Percentiles rank a stretch among this genome's conserved stretches.
Evolutionary conservation across 2,113 vertebrate species (phyloP).

Genomic region (Epinephelus lanceolatus): DNA sequence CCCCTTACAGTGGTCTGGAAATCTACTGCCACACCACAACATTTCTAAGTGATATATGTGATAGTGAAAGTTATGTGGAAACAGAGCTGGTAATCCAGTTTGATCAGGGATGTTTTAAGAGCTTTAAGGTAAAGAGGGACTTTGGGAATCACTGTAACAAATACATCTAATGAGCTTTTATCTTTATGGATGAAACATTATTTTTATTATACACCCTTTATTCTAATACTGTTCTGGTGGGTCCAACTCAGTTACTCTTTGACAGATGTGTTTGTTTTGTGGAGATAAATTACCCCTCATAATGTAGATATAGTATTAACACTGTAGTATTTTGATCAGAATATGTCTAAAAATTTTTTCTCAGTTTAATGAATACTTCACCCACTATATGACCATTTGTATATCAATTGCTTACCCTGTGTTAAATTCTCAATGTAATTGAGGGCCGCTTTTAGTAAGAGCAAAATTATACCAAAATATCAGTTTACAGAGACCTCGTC

Average conservation of each 20-base stretch:
- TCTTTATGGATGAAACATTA: not conserved
- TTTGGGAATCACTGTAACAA: not conserved
- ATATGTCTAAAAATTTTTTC: not conserved
- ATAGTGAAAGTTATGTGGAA: not conserved
- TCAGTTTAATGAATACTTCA: not conserved
- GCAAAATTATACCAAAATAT: too few relatives aligned
- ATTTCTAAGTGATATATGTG: not conserved
- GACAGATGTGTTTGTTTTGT: not conserved
- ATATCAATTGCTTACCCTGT: too few relatives aligned
- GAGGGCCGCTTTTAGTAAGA: too few relatives aligned
- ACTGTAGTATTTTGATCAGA: conserved; percentile 1
- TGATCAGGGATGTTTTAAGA: not conserved
- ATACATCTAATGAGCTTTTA: not conserved
- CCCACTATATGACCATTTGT: too few relatives aligned
- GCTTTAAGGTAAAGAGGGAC: not conserved
- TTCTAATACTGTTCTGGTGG: not conserved
- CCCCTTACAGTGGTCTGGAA: not conserved
- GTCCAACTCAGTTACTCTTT: not conserved
- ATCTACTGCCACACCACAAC: not conserved
- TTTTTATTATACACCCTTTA: not conserved
- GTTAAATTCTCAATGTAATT: too few relatives aligned
- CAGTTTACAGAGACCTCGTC: too few relatives aligned
- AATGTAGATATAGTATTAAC: not conserved
- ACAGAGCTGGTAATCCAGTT: not conserved
- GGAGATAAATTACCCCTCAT: not conserved